A percentile compares a stretch with the other conserved stretches of the same genome.
Evolutionary conservation across 2,888 invertebrate genomes (phyloP).

Genomic region (Acronicta leporina): DNA sequence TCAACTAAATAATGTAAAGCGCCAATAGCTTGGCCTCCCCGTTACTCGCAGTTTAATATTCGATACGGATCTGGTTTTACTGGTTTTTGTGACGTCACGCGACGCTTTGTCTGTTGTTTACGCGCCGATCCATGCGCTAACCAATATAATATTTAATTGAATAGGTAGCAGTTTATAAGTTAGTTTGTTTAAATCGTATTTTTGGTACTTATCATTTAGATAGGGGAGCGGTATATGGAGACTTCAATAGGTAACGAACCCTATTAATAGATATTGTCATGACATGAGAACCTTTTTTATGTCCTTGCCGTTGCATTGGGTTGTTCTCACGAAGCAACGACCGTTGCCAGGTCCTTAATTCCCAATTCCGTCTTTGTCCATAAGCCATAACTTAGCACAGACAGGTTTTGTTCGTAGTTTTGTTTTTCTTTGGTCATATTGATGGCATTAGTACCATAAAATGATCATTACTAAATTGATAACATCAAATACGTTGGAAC

Average conservation of each 20-base stretch:
- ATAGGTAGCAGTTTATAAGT: not conserved
- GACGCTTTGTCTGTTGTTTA: conserved; percentile 41
- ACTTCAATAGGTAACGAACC: conserved; percentile 33
- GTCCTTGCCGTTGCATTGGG: conserved; percentile 30
- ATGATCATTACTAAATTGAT: conserved; percentile 14
- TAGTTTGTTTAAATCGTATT: conserved; percentile 22
- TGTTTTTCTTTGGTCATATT: not conserved
- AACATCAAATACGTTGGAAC: conserved; percentile 1
- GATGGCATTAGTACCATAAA: not conserved
- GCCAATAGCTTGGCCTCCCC: conserved; percentile 49
- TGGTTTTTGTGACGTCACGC: conserved; percentile 49
- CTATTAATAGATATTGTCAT: conserved; percentile 47
- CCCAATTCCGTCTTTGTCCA: conserved; percentile 15
- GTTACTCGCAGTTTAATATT: conserved; percentile 43
- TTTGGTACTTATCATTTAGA: conserved; percentile 15
- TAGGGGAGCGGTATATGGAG: conserved; percentile 23
- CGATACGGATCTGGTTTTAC: conserved; percentile 54
- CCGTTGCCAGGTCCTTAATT: conserved; percentile 29
- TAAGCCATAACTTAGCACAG: not conserved
- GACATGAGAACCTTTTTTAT: conserved; percentile 46
- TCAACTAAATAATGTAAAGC: conserved; percentile 15
- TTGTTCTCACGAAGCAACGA: conserved; percentile 44
- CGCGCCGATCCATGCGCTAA: conserved; percentile 31
- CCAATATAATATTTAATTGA: conserved; percentile 25
- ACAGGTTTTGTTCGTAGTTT: not conserved